Conservation (phyloP, 2,888 invertebrate genomes). For the Disparrhopalites patrizii region DNA sequence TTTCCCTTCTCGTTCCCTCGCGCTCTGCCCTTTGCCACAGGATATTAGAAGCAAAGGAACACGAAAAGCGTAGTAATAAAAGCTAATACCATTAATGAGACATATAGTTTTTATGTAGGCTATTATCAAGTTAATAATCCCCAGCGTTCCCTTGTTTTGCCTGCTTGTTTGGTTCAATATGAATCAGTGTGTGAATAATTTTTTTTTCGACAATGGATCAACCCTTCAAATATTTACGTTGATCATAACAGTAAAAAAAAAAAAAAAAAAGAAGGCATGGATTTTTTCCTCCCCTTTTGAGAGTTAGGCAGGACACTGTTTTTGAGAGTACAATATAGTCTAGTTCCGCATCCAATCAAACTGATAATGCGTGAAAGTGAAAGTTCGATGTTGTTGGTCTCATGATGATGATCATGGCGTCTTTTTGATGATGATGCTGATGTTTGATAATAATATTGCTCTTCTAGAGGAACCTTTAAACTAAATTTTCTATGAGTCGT, state of each 20-base stretch:
- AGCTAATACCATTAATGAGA: conserved; percentile 2
- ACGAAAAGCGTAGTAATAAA: no score
- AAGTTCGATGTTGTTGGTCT: conserved; percentile 11
- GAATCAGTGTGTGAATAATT: not conserved
- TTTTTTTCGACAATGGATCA: conserved; percentile 8
- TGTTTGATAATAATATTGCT: conserved; percentile 3
- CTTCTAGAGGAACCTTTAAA: not conserved
- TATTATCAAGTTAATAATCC: not conserved
- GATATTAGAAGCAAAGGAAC: no score
- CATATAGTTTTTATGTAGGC: not conserved
- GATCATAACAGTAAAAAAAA: conserved; percentile 5
- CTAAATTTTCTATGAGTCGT: conserved; percentile 1
- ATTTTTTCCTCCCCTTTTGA: no score
- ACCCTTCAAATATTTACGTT: not conserved
- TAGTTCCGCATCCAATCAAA: conserved; percentile 10
- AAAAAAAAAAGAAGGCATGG: no score
- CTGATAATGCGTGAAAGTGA: conserved; percentile 7
- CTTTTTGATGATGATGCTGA: no score
- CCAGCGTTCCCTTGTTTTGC: no score
- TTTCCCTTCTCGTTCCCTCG: not conserved
- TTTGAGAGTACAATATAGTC: no score
- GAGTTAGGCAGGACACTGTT: conserved; percentile 5
- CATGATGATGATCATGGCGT: conserved; percentile 11
- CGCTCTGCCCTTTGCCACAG: not conserved
- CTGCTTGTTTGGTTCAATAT: no score